A percentile compares a stretch with the other conserved stretches of the same genome.
phyloP scores from a whole-genome alignment of 2,113 vertebrate genomes.

The Rattus rattus region DNA sequence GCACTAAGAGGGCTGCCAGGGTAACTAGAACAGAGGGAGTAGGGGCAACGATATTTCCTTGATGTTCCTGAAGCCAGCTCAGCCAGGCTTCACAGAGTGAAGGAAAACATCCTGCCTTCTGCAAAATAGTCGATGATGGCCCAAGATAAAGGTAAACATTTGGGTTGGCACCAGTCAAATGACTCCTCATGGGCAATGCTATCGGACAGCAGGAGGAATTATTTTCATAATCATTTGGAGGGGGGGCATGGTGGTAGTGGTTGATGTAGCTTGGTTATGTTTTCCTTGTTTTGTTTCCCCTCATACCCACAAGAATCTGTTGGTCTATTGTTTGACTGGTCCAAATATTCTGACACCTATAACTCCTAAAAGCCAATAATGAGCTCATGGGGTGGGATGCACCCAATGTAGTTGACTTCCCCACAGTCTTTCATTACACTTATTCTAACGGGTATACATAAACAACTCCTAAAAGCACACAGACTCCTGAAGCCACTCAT shows the following conservation, averaged over 20 bases:
- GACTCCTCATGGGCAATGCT: not conserved
- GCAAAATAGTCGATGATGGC: conserved; percentile 37
- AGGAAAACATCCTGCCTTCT: conserved; percentile 66
- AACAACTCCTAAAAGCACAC: not conserved
- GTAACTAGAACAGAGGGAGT: not conserved
- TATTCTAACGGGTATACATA: not conserved
- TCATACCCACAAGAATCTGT: not conserved
- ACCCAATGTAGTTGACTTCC: not conserved
- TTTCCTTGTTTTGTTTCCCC: not conserved
- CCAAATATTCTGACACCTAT: not conserved
- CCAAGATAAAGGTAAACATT: conserved; percentile 64
- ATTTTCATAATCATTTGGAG: not conserved
- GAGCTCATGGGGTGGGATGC: not conserved
- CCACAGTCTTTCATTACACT: not conserved
- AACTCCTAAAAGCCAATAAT: not conserved
- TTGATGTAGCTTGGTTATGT: not conserved
- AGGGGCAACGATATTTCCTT: conserved; percentile 65
- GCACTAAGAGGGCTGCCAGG: conserved; percentile 1
- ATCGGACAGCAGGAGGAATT: not conserved
- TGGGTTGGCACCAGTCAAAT: conserved; percentile 32
- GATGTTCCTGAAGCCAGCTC: conserved; percentile 61
- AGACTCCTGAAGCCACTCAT: not conserved
- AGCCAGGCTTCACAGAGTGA: not conserved
- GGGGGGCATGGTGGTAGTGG: not conserved
- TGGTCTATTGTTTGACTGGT: not conserved